Evolutionary conservation across 2,113 vertebrate genomes (phyloP).

Genomic region (Aptenodytes forsteri): DNA sequence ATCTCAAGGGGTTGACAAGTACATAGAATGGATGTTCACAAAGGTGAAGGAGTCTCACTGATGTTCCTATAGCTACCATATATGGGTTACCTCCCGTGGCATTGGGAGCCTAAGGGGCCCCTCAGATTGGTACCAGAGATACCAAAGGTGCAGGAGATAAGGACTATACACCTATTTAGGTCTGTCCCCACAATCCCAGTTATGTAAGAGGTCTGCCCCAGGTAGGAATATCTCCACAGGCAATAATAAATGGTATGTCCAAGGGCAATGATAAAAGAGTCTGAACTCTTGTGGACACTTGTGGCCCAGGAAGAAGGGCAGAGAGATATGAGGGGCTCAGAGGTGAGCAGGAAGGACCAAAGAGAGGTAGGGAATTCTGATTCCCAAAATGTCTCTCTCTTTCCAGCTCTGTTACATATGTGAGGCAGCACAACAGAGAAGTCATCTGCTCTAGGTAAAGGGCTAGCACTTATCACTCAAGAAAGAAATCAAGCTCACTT

Average conservation of each 20-base stretch:
- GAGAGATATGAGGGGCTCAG: background rate
- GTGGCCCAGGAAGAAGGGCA: background rate
- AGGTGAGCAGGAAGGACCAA: background rate
- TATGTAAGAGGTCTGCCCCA: background rate
- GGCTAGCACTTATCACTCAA: background rate
- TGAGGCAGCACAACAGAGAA: background rate
- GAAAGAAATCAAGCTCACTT: background rate
- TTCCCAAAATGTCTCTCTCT: background rate
- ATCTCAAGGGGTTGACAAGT: background rate
- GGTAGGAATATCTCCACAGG: background rate
- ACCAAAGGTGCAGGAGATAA: background rate
- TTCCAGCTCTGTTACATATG: background rate
- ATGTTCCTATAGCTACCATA: rapidly evolving
- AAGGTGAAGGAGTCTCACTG: background rate
- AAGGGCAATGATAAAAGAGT: background rate
- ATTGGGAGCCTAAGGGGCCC: background rate
- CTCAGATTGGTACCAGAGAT: background rate
- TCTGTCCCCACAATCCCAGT: background rate
- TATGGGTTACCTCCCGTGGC: background rate
- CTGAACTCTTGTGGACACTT: background rate
- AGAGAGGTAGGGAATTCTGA: background rate
- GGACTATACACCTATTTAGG: background rate
- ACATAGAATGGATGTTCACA: background rate
- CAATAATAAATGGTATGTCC: background rate
- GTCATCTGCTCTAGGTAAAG: background rate